Evolutionary conservation across 1,140 invertebrate species (phyloP).

Genomic region (Cepaea nemoralis): DNA sequence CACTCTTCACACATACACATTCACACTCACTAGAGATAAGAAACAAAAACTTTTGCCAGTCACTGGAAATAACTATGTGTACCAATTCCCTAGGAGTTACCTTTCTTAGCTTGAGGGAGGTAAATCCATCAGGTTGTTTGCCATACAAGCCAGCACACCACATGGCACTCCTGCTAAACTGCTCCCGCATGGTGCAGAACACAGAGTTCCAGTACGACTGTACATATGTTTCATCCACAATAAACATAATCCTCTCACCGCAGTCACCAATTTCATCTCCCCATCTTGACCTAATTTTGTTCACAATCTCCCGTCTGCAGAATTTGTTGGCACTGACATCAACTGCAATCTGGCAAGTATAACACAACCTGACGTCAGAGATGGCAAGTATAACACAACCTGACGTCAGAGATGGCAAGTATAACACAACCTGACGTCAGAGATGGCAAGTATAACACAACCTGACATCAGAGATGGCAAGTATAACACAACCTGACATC

Average conservation of each 20-base stretch:
- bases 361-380: too few species aligned
- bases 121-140: conserved; percentile 36
- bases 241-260: conserved; percentile 34
- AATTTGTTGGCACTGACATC: conserved; percentile 40
- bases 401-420: too few species aligned
- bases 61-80: too few species aligned
- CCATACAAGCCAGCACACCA: conserved; percentile 49
- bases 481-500: too few species aligned
- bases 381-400: too few species aligned
- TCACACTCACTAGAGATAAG: too few species aligned
- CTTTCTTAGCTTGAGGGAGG: conserved; percentile 24
- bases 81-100: too few species aligned
- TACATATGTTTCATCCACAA: conserved; percentile 48
- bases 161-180: conserved; percentile 18
- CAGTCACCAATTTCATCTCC: conserved; percentile 11
- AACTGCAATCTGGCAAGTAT: background rate
- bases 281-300: background rate
- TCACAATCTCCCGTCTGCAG: conserved; percentile 17
- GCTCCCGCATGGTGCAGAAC: conserved; percentile 15
- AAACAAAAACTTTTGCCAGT: too few species aligned
- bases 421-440: too few species aligned
- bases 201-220: conserved; percentile 40
- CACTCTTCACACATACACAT: too few species aligned
- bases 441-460: too few species aligned
- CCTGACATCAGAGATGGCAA: too few species aligned